A percentile compares a stretch with the other conserved stretches of the same genome.
These are phyloP conservation scores for Myathropa florea DNA, from an alignment of 2,888 invertebrate genomes.

Conservation along the genomic window DNA sequence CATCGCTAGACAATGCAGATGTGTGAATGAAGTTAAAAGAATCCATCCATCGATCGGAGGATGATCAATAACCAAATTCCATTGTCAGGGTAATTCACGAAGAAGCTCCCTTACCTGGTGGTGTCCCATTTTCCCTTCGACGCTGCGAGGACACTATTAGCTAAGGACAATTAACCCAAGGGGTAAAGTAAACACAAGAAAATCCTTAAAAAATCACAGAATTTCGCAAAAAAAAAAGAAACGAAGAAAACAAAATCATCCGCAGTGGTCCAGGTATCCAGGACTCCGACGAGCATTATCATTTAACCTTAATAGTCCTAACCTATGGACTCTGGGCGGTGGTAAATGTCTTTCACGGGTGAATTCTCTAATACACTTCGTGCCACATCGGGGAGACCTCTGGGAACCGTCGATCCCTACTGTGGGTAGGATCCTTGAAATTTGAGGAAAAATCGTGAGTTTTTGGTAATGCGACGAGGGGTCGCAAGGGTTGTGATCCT, in stretches of 20 bases:
- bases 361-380: constrained; percentile 49
- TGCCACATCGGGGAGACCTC: constrained; percentile 51
- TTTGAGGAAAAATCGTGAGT: constrained; percentile 64
- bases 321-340: constrained; percentile 68
- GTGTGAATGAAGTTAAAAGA: constrained; percentile 48
- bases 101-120: constrained; percentile 14
- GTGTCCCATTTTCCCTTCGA: neutral
- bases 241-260: neutral
- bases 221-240: neutral
- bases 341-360: constrained; percentile 69
- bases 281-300: constrained; percentile 33
- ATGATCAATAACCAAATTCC: constrained; percentile 69
- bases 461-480: constrained; percentile 57
- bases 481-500: constrained; percentile 70
- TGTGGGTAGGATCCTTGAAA: constrained; percentile 53
- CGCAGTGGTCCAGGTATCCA: neutral
- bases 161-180: constrained; percentile 40
- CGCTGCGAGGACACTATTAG: constrained; percentile 16
- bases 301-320: constrained; percentile 70
- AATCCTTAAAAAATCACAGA: constrained; percentile 27
- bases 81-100: constrained; percentile 50
- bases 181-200: constrained; percentile 25
- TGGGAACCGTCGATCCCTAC: constrained; percentile 44
- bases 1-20: constrained; percentile 47
- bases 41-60: constrained; percentile 47